These are phyloP conservation scores for Drosophila malerkotliana DNA, from an alignment of 1,140 invertebrate genomes.

Conservation along the genomic window DNA sequence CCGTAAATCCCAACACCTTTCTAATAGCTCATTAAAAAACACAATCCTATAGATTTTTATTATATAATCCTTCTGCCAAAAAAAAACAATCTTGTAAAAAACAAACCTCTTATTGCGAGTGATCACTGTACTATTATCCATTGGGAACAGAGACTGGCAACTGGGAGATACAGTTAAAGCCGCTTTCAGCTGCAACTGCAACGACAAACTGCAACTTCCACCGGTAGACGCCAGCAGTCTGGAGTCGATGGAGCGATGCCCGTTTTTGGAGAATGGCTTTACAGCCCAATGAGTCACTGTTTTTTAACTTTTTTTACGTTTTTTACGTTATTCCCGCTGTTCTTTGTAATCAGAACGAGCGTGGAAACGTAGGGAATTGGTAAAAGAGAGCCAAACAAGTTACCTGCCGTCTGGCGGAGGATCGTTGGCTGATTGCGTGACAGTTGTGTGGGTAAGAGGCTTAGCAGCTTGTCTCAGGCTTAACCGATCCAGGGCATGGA, in stretches of 20 bases:
- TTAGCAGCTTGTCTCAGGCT: slow-evolving; percentile 60
- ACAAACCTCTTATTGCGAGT: neutral
- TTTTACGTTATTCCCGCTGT: slow-evolving; percentile 20
- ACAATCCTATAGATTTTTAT: no score
- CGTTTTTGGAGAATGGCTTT: slow-evolving; percentile 57
- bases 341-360: slow-evolving; percentile 61
- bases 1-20: no score
- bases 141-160: slow-evolving; percentile 35
- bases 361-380: slow-evolving; percentile 57
- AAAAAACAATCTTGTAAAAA: slow-evolving; percentile 2
- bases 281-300: slow-evolving; percentile 58
- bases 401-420: slow-evolving; percentile 45
- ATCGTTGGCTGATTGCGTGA: slow-evolving; percentile 57
- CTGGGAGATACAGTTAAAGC: slow-evolving; percentile 68
- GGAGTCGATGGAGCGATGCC: slow-evolving; percentile 45
- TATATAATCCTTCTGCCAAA: neutral
- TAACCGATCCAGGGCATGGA: slow-evolving; percentile 21
- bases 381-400: slow-evolving; percentile 73
- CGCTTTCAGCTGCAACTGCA: slow-evolving; percentile 48
- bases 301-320: slow-evolving; percentile 39
- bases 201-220: slow-evolving; percentile 44
- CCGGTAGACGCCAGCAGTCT: slow-evolving; percentile 55
- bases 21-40: no score
- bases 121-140: slow-evolving; percentile 31
- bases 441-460: slow-evolving; percentile 77